Evolutionary conservation across 2,888 invertebrate species (phyloP), one percentile per base, ranked within the genome.

Genomic region (Teleiodes luculella): DNA sequence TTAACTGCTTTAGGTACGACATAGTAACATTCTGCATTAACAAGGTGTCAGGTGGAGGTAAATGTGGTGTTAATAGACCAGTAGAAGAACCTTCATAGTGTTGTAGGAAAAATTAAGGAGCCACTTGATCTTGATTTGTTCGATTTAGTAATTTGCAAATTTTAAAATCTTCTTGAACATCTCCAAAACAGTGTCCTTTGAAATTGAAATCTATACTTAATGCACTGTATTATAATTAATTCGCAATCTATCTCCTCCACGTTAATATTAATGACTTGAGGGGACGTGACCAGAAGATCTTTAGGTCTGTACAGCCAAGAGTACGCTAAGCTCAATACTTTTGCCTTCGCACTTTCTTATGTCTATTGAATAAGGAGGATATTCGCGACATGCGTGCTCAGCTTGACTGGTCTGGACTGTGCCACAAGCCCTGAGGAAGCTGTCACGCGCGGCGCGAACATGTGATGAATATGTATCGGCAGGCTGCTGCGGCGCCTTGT

Each of bases 381-480:
- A n/a, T n/a, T n/a, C n/a, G n/a, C n/a, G n/a, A n/a, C n/a, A n/a
- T n/a, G n/a, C n/a, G n/a, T n/a, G n/a, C 13, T 13, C 13, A 45
- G 16, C 13, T 16, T 20, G 1, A 11, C 47, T 31, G 20, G 14
- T 18, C 6, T 8, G 16, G 37, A 5, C 16, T n/a, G 18, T 18
- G 18, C 37, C n/a, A 8, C 30, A 30, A 41, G 75, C 74, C 76
- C 81, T 79, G 78, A 87, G 84, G 86, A 85, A 88, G 86, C 85
- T 86, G 87, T 86, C 86, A 86, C 82, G 86, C 82, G 82, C 84
- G 78, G 81, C 74, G 81, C 78, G 80, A 86, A 81, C 86, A 86
- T 71, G 81, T 83, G 87, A 86, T 85, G 87, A 83, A 85, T 84
- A 85, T 80, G 80, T 84, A 87, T 85, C 85, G 86, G 85, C 83